Evolutionary conservation across 2,888 invertebrate genomes (phyloP), one percentile per base, ranked within the genome.

Genomic region (Leptinotarsa juncta): DNA sequence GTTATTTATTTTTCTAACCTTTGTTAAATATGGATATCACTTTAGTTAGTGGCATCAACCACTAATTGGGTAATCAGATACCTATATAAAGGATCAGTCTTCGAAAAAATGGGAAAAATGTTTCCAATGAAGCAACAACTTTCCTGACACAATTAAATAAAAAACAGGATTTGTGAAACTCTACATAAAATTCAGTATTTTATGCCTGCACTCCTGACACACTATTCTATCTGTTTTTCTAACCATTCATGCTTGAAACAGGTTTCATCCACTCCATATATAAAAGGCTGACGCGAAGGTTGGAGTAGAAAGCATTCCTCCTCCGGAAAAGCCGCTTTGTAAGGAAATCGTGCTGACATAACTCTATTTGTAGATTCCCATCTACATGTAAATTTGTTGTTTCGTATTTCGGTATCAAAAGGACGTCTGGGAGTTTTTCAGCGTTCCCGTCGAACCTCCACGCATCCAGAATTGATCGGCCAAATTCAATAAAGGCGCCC

Each of bases 361-460:
- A 62, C 26, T 15, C 42, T 62, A 62, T 62, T 32, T 42, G 26
- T 42, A 62, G 62, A 62, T 62, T 62, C n/a, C 62, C 62, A 62
- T 62, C 42, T 62, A 62, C 42, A 62, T 62, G 62, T 62, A 62
- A 62, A 62, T 62, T 16, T 32, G 26, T 62, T 62, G 62, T 62
- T 32, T 62, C 62, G 62, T n/a, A 62, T 42, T n/a, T n/a, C n/a
- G 7, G 62, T 62, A 12, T 62, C 62, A 32, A 62, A 42, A 42
- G 62, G n/a, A 62, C 16, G 42, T 62, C 62, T 62, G 62, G 32
- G n/a, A 32, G 15, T 26, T 62, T 62, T 62, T 62, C 62, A 10
- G 57, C 62, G n/a, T 32, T 16, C 42, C 10, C 42, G 32, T 32
- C 42, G 62, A 7, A 4, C 62, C 42, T 42, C 7, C n/a, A 3